phyloP scores from a whole-genome alignment of 2,113 vertebrate genomes.

The Epinephelus fuscoguttatus region DNA sequence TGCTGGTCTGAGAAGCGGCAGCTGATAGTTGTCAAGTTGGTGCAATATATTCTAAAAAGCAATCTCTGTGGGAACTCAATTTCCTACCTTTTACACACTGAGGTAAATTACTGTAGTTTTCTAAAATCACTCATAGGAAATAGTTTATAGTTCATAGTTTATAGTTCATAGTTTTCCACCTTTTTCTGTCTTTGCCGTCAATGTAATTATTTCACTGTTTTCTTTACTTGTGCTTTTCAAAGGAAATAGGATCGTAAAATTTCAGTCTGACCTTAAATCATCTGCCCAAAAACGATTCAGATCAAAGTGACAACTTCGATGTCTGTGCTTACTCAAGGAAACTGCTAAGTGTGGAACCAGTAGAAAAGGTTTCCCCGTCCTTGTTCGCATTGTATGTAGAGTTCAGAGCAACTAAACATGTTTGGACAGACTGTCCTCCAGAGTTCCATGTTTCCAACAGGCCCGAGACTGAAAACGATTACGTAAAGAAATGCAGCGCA shows the following conservation, averaged over 20 bases:
- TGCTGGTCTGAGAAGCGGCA: constrained; percentile 5
- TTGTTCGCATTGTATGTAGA: constrained; percentile 5
- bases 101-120: background rate
- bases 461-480: constrained; percentile 21
- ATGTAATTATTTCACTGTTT: background rate
- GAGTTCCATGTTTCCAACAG: constrained; percentile 31
- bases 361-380: background rate
- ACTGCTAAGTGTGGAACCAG: background rate
- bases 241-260: background rate
- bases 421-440: constrained; percentile 28
- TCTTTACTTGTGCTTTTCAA: background rate
- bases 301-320: background rate
- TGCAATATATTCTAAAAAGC: constrained; percentile 7
- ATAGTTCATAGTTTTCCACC: background rate
- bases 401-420: constrained; percentile 13
- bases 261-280: background rate
- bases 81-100: background rate
- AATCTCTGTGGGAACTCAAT: background rate
- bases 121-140: constrained; percentile 6
- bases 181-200: background rate
- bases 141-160: too few species aligned
- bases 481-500: constrained; percentile 1
- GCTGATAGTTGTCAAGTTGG: background rate
- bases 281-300: background rate
- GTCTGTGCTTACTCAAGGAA: background rate